Evolutionary conservation across 1,140 invertebrate species (phyloP).

Genomic region (Myzus persicae): DNA sequence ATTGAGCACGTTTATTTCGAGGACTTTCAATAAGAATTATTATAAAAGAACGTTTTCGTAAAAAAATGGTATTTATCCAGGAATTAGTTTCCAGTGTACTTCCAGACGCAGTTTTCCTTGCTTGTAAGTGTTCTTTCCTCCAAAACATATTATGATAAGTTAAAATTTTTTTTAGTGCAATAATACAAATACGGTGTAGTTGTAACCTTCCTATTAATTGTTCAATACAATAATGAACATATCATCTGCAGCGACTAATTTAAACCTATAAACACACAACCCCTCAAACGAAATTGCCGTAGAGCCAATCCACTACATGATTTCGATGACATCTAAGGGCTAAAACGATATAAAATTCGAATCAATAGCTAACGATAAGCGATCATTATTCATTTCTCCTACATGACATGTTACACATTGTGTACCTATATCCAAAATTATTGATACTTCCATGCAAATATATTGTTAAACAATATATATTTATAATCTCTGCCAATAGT

Average conservation of each 20-base stretch:
- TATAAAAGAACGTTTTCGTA: not conserved
- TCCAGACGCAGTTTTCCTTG: no score
- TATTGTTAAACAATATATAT: no score
- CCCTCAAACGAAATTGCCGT: not conserved
- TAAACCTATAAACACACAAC: not conserved
- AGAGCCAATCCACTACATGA: not conserved
- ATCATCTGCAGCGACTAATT: not conserved
- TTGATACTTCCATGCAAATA: no score
- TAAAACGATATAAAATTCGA: not conserved
- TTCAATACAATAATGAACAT: not conserved
- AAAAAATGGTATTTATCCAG: not conserved
- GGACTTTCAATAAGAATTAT: not conserved
- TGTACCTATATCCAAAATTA: no score
- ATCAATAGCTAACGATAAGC: not conserved
- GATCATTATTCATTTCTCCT: no score
- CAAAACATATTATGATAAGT: no score
- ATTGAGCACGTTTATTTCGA: no score
- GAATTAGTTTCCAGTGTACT: no score
- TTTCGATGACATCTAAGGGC: not conserved
- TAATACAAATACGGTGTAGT: not conserved
- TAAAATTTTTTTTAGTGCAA: not conserved
- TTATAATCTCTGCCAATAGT: no score
- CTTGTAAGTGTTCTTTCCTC: no score
- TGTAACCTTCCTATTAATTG: not conserved
- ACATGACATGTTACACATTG: no score